Evolutionary conservation across 1,140 invertebrate genomes (phyloP), one percentile per base, ranked within the genome.

Genomic region (Fopius arisanus): DNA sequence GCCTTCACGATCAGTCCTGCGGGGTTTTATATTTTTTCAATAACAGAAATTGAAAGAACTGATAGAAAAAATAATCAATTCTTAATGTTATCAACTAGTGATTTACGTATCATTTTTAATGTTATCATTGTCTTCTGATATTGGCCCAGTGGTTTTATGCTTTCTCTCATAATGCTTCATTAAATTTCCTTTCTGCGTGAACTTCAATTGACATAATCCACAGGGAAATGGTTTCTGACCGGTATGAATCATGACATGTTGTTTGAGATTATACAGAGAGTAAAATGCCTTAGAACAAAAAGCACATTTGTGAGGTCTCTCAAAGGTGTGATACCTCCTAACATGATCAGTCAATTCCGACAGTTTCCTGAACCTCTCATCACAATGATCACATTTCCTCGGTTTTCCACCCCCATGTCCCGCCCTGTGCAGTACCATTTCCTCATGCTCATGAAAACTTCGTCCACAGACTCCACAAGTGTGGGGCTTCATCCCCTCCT

Each of bases 381-480:
- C 62, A 28, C 77, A 78, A 23, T 76, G 70, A 23, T 75, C 67
- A 28, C 77, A 78, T 21, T 76, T 70, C 9, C 77, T 43, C 4
- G 74, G 74, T 59, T 72, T 78, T 14, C 74, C 74, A 41, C 77
- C 77, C 1, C 74, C 74, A 51, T 78, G 77, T 16, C 77, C 77
- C 3, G 68, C 74, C 31, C 69, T 70, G 29, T 78, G 77, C 26
- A 76, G 48, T 59, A 69, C 67, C 77, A 78, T 78, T 31, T 78
- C 77, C 5, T 62, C 26, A 1, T 70, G 12, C 16, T 78, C 77
- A 33, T 68, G 70, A 21, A 78, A 78, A 28, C 74, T 76, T n/a
- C 77, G 78, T 12, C 77, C 79, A 66, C 83, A 84, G 16, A 80
- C 75, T n/a, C 76, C 74, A 65, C 83, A 84, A 48, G 73, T 51